These are phyloP conservation scores for Hecatera dysodea DNA, from an alignment of 2,888 invertebrate genomes.

Conservation along the genomic window DNA sequence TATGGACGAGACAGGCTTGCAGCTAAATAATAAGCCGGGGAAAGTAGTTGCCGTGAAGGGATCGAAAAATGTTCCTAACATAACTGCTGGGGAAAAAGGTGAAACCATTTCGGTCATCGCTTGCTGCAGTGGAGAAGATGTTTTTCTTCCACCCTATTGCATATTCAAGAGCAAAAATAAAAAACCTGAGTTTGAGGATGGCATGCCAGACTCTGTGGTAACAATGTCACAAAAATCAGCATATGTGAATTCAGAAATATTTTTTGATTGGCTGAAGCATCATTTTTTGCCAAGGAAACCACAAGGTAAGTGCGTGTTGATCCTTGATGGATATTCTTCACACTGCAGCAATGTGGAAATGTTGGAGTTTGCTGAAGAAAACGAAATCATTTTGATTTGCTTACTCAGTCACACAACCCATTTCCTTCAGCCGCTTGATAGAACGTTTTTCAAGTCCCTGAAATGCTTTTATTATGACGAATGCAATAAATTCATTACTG, in stretches of 20 bases:
- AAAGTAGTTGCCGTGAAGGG: slow-evolving; percentile 56
- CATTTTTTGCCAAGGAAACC: slow-evolving; percentile 52
- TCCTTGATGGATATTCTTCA: slow-evolving; percentile 55
- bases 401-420: slow-evolving; percentile 59
- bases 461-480: slow-evolving; percentile 63
- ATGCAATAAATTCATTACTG: slow-evolving; percentile 46
- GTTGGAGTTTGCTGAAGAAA: slow-evolving; percentile 47
- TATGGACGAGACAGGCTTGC: slow-evolving; percentile 60
- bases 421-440: slow-evolving; percentile 55
- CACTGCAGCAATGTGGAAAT: slow-evolving; percentile 54
- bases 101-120: slow-evolving; percentile 71
- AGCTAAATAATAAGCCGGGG: slow-evolving; percentile 54
- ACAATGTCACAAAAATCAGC: slow-evolving; percentile 55
- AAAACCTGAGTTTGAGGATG: slow-evolving; percentile 53
- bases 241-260: slow-evolving; percentile 50
- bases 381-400: slow-evolving; percentile 50
- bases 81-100: slow-evolving; percentile 73
- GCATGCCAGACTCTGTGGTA: slow-evolving; percentile 51
- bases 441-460: slow-evolving; percentile 63
- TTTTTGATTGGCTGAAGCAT: slow-evolving; percentile 44
- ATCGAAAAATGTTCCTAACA: slow-evolving; percentile 63
- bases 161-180: slow-evolving; percentile 26
- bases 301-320: slow-evolving; percentile 47
- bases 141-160: slow-evolving; percentile 50
- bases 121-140: slow-evolving; percentile 74